Conservation (phyloP, 2,113 vertebrate species). For the Vulpes ferrilata region DNA sequence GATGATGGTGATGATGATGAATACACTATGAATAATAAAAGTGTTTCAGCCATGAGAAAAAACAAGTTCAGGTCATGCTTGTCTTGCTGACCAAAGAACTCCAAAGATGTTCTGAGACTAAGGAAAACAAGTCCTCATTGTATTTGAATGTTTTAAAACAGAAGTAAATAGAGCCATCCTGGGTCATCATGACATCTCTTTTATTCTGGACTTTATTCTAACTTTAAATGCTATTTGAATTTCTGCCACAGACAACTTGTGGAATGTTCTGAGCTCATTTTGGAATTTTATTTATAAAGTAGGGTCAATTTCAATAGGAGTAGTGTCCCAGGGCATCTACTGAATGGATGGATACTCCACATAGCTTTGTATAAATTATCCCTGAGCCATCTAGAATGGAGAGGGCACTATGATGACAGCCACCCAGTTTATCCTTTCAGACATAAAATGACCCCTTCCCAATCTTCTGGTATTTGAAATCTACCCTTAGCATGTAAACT, state of each 20-base stretch:
- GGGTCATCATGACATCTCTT: slow-evolving; percentile 54
- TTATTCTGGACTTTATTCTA: slow-evolving; percentile 70
- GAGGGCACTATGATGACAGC: not conserved
- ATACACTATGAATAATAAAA: slow-evolving; percentile 23
- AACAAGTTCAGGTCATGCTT: not conserved
- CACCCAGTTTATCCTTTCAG: not conserved
- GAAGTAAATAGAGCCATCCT: not conserved
- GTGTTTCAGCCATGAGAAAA: not conserved
- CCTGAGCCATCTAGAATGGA: not conserved
- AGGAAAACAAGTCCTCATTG: not conserved
- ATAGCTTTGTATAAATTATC: not conserved
- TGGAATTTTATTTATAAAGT: slow-evolving; percentile 77
- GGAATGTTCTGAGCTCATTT: slow-evolving; percentile 60
- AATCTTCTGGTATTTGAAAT: not conserved
- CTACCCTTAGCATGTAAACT: not conserved
- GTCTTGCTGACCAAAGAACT: not conserved
- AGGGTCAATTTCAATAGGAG: not conserved
- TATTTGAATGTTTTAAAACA: slow-evolving; percentile 54
- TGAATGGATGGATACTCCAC: not conserved
- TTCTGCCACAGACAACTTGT: slow-evolving; percentile 64
- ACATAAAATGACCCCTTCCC: not conserved
- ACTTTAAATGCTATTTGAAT: slow-evolving; percentile 75
- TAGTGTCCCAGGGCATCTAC: not conserved
- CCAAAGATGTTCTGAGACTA: not conserved
- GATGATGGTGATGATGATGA: slow-evolving; percentile 32